These are phyloP conservation scores for Lochmaea capreae DNA, from an alignment of 2,888 invertebrate species.

Conservation along the genomic window DNA sequence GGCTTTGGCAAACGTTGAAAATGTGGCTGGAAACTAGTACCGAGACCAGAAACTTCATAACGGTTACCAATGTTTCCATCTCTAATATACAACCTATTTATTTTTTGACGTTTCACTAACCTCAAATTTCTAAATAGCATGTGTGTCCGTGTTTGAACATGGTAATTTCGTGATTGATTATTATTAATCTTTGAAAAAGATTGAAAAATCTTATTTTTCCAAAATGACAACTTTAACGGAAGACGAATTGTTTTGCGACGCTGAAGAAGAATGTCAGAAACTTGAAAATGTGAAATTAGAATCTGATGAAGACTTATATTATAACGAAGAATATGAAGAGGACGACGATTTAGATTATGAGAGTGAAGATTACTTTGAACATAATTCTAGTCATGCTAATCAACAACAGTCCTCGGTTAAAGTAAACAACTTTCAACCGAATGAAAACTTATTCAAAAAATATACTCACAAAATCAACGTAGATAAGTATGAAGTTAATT, in stretches of 20 bases:
- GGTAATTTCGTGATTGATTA: too few species aligned
- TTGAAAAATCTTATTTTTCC: neutral
- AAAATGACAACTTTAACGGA: conserved; percentile 47
- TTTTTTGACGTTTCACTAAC: neutral
- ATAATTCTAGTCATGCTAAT: conserved; percentile 48
- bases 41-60: neutral
- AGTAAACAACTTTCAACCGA: conserved; percentile 74
- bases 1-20: neutral
- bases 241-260: conserved; percentile 66
- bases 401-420: conserved; percentile 56
- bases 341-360: conserved; percentile 46
- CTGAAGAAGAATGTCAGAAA: conserved; percentile 42
- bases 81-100: neutral
- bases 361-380: conserved; percentile 43
- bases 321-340: conserved; percentile 40
- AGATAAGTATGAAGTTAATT: conserved; percentile 80
- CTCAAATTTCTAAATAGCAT: conserved; percentile 5
- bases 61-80: neutral
- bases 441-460: conserved; percentile 83
- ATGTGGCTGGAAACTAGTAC: neutral
- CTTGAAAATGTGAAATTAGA: conserved; percentile 35
- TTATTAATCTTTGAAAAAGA: too few species aligned
- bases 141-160: neutral
- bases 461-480: conserved; percentile 86
- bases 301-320: conserved; percentile 21